Conservation (phyloP, 2,888 invertebrate species). For the Panopea generosa region DNA sequence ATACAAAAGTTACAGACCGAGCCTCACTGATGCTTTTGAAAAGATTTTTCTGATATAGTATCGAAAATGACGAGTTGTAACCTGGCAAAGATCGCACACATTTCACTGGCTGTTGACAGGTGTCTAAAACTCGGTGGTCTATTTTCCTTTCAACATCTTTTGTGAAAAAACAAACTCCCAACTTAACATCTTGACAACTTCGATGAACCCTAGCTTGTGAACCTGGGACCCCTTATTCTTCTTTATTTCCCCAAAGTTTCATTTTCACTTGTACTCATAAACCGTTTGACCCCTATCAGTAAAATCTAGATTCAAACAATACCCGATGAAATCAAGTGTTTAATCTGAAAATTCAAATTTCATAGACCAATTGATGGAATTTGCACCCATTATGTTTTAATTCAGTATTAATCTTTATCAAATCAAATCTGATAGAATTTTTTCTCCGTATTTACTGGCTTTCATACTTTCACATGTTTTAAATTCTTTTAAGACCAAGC, state of each 20-base stretch:
- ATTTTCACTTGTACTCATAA: slow-evolving; percentile 19
- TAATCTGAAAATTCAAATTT: slow-evolving; percentile 31
- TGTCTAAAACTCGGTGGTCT: slow-evolving; percentile 37
- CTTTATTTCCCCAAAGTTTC: slow-evolving; percentile 16
- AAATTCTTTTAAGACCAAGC: neutral
- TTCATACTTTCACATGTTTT: neutral
- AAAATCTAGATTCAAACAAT: slow-evolving; percentile 16
- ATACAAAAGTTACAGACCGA: neutral
- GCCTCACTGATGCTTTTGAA: slow-evolving; percentile 3
- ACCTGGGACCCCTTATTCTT: slow-evolving; percentile 6
- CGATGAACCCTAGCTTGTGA: slow-evolving; percentile 1
- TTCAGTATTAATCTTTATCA: slow-evolving; percentile 33
- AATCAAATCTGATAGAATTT: slow-evolving; percentile 18
- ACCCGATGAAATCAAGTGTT: slow-evolving; percentile 35
- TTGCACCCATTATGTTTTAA: slow-evolving; percentile 44
- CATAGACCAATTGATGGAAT: slow-evolving; percentile 25
- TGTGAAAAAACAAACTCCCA: slow-evolving; percentile 23
- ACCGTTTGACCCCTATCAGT: slow-evolving; percentile 31
- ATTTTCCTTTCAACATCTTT: slow-evolving; percentile 16
- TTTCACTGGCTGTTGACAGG: slow-evolving; percentile 20
- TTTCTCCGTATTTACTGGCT: neutral
- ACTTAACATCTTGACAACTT: neutral
- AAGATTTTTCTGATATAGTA: slow-evolving; percentile 5
- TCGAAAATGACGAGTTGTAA: neutral
- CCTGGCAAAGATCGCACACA: neutral